These are phyloP conservation scores for Gadopsis marmoratus DNA, from an alignment of 2,797 vertebrate genomes.

Conservation along the genomic window DNA sequence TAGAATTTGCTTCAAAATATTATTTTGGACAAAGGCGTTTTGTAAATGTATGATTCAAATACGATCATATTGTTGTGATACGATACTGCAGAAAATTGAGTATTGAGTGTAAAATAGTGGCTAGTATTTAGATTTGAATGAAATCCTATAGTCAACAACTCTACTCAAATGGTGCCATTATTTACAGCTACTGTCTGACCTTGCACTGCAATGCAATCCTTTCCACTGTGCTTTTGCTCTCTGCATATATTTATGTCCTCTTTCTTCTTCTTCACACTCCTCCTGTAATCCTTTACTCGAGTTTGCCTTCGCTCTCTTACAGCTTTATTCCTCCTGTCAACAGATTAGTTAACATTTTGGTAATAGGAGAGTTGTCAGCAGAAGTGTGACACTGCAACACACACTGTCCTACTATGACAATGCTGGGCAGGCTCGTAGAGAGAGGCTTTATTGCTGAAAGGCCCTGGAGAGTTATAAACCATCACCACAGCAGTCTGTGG, in stretches of 20 bases:
- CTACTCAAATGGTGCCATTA: not conserved
- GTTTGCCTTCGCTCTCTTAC: not conserved
- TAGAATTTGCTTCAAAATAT: too few relatives aligned
- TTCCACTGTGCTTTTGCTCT: constrained; percentile 2
- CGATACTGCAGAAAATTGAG: too few relatives aligned
- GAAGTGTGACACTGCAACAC: constrained; percentile 26
- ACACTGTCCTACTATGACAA: constrained; percentile 46
- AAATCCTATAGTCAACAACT: not conserved
- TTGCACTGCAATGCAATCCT: not conserved
- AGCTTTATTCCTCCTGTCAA: constrained; percentile 32
- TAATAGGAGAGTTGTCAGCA: constrained; percentile 60
- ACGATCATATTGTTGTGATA: too few relatives aligned
- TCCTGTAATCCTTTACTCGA: constrained; percentile 29
- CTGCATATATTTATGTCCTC: not conserved
- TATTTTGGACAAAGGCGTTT: too few relatives aligned
- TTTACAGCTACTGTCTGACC: not conserved
- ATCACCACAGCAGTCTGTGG: constrained; percentile 65
- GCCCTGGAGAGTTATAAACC: constrained; percentile 50
- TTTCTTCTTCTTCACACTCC: constrained; percentile 3
- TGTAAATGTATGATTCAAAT: too few relatives aligned
- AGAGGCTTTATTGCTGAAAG: constrained; percentile 56
- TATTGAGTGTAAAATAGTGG: too few relatives aligned
- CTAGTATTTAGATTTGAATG: not conserved
- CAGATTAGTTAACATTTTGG: constrained; percentile 57
- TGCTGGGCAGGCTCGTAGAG: constrained; percentile 10